phyloP scores from a whole-genome alignment of 2,888 invertebrate species.

The Archips crataeganus region DNA sequence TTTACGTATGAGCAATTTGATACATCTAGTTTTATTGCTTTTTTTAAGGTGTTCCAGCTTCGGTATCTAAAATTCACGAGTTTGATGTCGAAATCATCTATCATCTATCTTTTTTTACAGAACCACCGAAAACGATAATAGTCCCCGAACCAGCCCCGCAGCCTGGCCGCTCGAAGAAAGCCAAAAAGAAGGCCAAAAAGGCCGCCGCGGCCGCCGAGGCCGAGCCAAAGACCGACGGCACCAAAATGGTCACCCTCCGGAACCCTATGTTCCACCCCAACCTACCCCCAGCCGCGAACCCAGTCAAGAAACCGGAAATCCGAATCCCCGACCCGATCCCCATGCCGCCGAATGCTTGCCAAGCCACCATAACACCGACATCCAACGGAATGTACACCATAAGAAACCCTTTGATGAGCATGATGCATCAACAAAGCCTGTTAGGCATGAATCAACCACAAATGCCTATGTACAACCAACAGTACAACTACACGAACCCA shows the following conservation, averaged over 20 bases:
- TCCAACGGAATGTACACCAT: slow-evolving; percentile 93
- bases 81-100: no score
- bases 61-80: no score
- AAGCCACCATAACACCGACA: slow-evolving; percentile 81
- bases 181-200: slow-evolving; percentile 80
- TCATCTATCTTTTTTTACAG: slow-evolving; percentile 51
- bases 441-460: slow-evolving; percentile 66
- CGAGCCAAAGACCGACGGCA: slow-evolving; percentile 66
- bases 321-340: slow-evolving; percentile 79
- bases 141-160: slow-evolving; percentile 60
- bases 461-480: slow-evolving; percentile 57
- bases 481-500: slow-evolving; percentile 68
- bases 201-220: slow-evolving; percentile 59
- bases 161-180: slow-evolving; percentile 72
- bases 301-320: slow-evolving; percentile 69
- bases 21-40: no score
- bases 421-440: slow-evolving; percentile 78
- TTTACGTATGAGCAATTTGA: no score
- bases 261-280: slow-evolving; percentile 92
- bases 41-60: no score
- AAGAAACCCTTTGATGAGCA: slow-evolving; percentile 89
- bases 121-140: slow-evolving; percentile 67
- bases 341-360: slow-evolving; percentile 79
- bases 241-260: slow-evolving; percentile 91
- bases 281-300: slow-evolving; percentile 66